phyloP scores from a whole-genome alignment of 53 echinoderm and acorn worm species.

The Luidia sarsii region DNA sequence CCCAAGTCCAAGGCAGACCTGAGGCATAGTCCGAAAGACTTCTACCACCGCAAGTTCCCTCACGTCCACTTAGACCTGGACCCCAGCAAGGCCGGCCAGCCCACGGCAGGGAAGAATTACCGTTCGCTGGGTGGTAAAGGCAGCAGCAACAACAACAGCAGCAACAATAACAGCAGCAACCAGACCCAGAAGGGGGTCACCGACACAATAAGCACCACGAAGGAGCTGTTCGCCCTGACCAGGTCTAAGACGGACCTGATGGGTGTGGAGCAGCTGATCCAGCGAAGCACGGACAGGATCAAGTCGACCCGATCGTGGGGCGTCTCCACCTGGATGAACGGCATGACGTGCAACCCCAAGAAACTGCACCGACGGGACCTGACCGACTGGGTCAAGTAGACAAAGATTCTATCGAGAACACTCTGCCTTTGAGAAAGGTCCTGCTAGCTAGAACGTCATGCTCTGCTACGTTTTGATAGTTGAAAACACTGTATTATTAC shows the following conservation, averaged over 20 bases:
- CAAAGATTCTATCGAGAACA: no score
- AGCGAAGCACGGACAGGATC: slow-evolving; percentile 30
- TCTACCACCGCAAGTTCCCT: slow-evolving; percentile 60
- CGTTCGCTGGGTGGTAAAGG: neutral
- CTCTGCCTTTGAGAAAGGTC: no score
- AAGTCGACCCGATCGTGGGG: slow-evolving; percentile 25
- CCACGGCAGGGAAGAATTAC: neutral
- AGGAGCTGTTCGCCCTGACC: neutral
- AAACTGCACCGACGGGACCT: slow-evolving; percentile 53
- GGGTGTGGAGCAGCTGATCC: slow-evolving; percentile 60
- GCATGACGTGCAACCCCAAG: slow-evolving; percentile 65
- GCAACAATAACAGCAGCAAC: no score
- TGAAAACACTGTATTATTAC: no score
- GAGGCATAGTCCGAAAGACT: slow-evolving; percentile 46
- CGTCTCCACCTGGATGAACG: slow-evolving; percentile 60
- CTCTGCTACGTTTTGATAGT: no score
- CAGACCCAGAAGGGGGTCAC: neutral
- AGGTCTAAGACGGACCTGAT: slow-evolving; percentile 38
- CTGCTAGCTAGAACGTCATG: no score
- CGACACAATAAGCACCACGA: slow-evolving; percentile 17
- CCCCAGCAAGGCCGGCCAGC: neutral
- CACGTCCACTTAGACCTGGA: slow-evolving; percentile 59
- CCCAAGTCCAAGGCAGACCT: slow-evolving; percentile 61
- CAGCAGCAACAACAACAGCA: neutral
- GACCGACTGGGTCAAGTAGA: slow-evolving; percentile 2